A percentile compares a stretch with the other conserved stretches of the same genome.
Conservation (phyloP, 2,797 vertebrate species). For the Benthosema pterotum region DNA sequence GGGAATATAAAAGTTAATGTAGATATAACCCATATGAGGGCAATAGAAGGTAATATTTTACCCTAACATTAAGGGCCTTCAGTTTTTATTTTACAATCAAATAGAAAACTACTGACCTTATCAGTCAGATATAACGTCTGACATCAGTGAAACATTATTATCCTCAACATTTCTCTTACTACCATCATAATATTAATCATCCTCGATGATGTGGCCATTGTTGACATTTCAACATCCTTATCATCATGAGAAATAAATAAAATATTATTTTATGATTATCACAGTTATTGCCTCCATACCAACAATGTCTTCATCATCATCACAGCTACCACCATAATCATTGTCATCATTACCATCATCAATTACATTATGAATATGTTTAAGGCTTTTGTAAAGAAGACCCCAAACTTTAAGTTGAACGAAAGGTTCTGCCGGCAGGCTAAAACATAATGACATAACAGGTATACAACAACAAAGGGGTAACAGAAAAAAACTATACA, state of each 20-base stretch:
- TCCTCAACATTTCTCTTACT: slow-evolving; percentile 11
- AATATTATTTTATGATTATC: slow-evolving; percentile 53
- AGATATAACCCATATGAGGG: slow-evolving; percentile 64
- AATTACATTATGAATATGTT: slow-evolving; percentile 60
- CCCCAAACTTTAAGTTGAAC: slow-evolving; percentile 65
- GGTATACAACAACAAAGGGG: slow-evolving; percentile 74
- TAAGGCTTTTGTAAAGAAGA: slow-evolving; percentile 75
- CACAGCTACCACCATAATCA: neutral
- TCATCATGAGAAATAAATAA: slow-evolving; percentile 30
- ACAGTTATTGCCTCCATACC: slow-evolving; percentile 49
- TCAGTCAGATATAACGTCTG: slow-evolving; percentile 9
- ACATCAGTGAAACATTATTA: slow-evolving; percentile 8
- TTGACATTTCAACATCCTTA: slow-evolving; percentile 32
- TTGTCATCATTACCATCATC: slow-evolving; percentile 2
- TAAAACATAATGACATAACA: slow-evolving; percentile 67
- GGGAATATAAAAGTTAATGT: slow-evolving; percentile 80
- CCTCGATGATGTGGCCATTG: slow-evolving; percentile 60
- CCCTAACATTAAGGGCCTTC: slow-evolving; percentile 66
- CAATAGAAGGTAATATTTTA: slow-evolving; percentile 71
- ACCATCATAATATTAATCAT: slow-evolving; percentile 30
- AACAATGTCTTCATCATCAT: slow-evolving; percentile 16
- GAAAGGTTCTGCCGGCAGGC: slow-evolving; percentile 53
- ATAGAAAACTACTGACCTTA: slow-evolving; percentile 77
- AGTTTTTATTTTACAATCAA: slow-evolving; percentile 79
- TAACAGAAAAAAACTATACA: slow-evolving; percentile 72